Evolutionary conservation across 2,113 vertebrate species (phyloP), one percentile per base, ranked within the genome.

Genomic region (Ochotona princeps): DNA sequence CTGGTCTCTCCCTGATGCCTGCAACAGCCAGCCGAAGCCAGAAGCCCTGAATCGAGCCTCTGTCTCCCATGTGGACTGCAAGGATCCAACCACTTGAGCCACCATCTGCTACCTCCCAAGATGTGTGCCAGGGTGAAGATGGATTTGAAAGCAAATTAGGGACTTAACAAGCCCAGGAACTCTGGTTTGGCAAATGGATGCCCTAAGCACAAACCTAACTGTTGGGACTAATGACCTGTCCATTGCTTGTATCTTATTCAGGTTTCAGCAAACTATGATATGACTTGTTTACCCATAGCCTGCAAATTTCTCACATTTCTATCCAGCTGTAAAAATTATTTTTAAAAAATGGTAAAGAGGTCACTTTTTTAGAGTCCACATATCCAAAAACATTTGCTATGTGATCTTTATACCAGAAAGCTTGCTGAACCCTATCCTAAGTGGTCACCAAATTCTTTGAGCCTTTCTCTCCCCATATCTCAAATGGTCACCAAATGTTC

Each of bases 341-440:
- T 57, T 57, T 54, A 67, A 94, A 89, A 81, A 79, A 67, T 38
- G 25, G 18, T 67, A 89, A 1, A 51, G 32, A n/a, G 49, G 18
- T 25, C 12, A 35, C 32, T 44, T 44, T 44, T 44, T 44, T 70
- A 47, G 26, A 35, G 25, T 61, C 10, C 15, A 67, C 23, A 84
- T 72, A 92, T 72, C 14, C 61, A 72, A 81, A 94, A 83, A 73
- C 73, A 96, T 61, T 72, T 93, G 73, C 25, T 89, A 54, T 61
- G 60, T 78, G 54, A 28, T 61, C 26, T 35, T 66, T 85, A 20
- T 70, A 93, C 88, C 10, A 85, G 38, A 81, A 93, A 44, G 14
- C 35, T 78, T 74, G 65, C 75, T 94, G 28, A 82, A 0, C 8
- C 15, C 35, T 79, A 8, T 66, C 38, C 81, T 80, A 84, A 84